These are phyloP conservation scores for Grus americana DNA, from an alignment of 2,113 vertebrate genomes.

Conservation along the genomic window DNA sequence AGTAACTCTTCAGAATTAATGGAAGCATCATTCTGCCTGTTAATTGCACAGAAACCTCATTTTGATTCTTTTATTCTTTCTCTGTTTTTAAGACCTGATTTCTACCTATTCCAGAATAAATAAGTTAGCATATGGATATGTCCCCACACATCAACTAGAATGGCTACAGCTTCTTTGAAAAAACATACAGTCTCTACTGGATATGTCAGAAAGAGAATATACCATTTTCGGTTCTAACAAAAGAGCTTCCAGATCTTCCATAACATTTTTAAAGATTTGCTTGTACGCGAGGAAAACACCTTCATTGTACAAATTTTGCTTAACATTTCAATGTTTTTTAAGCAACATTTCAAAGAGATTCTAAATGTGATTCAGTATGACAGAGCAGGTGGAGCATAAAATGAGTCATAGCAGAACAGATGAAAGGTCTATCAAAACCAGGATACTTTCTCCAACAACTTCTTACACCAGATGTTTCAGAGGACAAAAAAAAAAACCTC, in stretches of 20 bases:
- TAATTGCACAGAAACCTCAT: neutral
- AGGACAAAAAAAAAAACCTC: conserved; percentile 1
- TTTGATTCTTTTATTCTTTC: neutral
- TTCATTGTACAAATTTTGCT: neutral
- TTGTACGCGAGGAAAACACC: neutral
- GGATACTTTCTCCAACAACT: neutral
- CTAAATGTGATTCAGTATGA: conserved; percentile 9
- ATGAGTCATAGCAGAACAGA: conserved; percentile 20
- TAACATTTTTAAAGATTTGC: neutral
- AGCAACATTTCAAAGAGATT: neutral
- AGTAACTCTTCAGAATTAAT: neutral
- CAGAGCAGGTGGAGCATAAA: conserved; percentile 29
- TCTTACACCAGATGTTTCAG: conserved; percentile 9
- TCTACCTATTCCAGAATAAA: neutral
- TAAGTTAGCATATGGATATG: neutral
- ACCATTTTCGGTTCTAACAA: neutral
- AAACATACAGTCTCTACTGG: neutral
- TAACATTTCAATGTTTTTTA: neutral
- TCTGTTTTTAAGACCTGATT: neutral
- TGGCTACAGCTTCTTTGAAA: neutral
- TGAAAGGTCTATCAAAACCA: conserved; percentile 19
- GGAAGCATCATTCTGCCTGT: neutral
- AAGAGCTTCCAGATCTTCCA: neutral
- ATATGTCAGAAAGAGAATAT: neutral
- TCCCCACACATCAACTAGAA: neutral